Percentiles rank a stretch among this genome's conserved stretches.
phyloP scores from a whole-genome alignment of 2,888 invertebrate genomes.

The Cactoblastis cactorum region DNA sequence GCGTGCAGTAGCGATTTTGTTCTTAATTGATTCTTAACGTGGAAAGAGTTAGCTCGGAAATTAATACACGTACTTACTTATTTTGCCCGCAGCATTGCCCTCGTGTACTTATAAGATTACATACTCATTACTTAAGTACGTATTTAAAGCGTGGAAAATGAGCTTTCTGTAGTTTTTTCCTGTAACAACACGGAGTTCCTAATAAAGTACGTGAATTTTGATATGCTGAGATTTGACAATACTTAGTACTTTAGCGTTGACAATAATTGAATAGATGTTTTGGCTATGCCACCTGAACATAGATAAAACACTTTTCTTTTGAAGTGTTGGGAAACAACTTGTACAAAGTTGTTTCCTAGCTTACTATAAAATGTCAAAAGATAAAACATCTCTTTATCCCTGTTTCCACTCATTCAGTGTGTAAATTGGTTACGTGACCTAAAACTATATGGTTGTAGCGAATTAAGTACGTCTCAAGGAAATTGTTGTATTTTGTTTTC shows the following conservation, averaged over 20 bases:
- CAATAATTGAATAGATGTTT: no score
- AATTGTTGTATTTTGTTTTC: not conserved
- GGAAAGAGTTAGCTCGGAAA: not conserved
- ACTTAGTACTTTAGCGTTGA: no score
- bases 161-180: no score
- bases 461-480: no score
- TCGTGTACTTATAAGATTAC: not conserved
- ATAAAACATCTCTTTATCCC: slow-evolving; percentile 5
- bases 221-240: no score
- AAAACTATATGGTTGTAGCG: slow-evolving; percentile 3
- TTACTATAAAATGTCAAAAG: not conserved
- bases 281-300: no score
- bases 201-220: no score
- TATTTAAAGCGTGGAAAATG: no score
- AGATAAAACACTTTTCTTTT: not conserved
- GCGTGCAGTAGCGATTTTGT: slow-evolving; percentile 3
- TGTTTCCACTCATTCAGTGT: slow-evolving; percentile 12
- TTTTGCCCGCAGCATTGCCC: no score
- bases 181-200: no score
- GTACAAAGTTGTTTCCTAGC: no score
- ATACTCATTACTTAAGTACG: not conserved
- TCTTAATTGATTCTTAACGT: slow-evolving; percentile 1
- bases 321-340: not conserved
- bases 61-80: not conserved
- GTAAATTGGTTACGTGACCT: slow-evolving; percentile 14